Evolutionary conservation across 2,797 vertebrate genomes (phyloP), one percentile per base, ranked within the genome.

Genomic region (Tinamus major): DNA sequence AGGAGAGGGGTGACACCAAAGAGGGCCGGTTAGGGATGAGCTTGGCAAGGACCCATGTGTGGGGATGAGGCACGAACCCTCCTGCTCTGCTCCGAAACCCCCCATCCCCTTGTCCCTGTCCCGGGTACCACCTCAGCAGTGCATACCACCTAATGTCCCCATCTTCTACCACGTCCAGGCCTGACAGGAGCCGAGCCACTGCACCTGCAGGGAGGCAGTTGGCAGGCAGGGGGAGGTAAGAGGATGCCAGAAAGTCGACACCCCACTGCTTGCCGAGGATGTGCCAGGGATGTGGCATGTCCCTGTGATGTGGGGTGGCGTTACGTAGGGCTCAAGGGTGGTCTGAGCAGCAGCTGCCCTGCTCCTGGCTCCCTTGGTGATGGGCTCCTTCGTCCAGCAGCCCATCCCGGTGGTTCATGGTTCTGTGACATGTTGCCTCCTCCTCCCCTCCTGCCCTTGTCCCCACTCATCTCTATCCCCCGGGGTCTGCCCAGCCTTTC

Each of bases 321-420:
- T 56, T n/a, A 20, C 55, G 12, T 9, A 18, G 18, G 55, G 55
- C 6, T 6, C 29, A 20, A 16, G 55, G 55, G 29, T 10, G n/a
- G 55, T 56, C 17, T 2, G 29, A 55, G 29, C 53, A 55, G 53
- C 10, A 4, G 53, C 26, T 46, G 13, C n/a, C 16, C 46, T 19
- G 16, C 48, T 49, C 46, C n/a, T 17, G 26, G 11, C 46, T 27
- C n/a, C 17, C 9, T 12, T 9, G 16, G 11, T 26, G 31, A 26
- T 6, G 10, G 48, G 48, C 18, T 49, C 17, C 23, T 42, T 19
- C 21, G 29, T 59, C 27, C 27, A 44, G 13, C 2, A 4, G 24
- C 37, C 37, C 24, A 53, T 18, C 48, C 37, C 0, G 0, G 33
- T 39, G 63, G 27, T 55, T 17, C 4, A 3, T 35, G 31, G 35